These are phyloP conservation scores for Corythaeola cristata DNA, from an alignment of 2,113 vertebrate species.

Conservation along the genomic window DNA sequence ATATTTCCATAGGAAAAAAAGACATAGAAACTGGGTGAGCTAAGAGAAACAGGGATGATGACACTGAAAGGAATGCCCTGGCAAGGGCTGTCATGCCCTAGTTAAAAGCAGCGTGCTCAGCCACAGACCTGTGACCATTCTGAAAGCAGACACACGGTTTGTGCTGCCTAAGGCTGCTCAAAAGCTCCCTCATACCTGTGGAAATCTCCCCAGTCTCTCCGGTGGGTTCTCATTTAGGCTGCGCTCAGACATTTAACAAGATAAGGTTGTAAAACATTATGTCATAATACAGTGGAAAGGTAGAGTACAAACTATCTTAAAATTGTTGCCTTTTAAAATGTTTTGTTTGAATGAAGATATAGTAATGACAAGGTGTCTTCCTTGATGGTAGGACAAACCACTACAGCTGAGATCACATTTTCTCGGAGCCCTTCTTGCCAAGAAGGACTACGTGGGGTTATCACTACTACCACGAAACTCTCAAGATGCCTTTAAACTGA, in stretches of 20 bases:
- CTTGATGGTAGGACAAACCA: background rate
- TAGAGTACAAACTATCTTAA: background rate
- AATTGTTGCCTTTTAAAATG: background rate
- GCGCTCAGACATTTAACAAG: background rate
- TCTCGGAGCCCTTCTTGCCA: background rate
- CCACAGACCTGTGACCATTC: background rate
- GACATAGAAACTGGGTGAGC: background rate
- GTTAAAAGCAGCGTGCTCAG: background rate
- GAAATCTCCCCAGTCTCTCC: background rate
- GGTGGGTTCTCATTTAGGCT: background rate
- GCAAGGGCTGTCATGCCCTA: background rate
- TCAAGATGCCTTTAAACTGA: background rate
- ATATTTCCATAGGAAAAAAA: background rate
- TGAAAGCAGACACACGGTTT: accelerated
- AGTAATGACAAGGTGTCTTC: background rate
- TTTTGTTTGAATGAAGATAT: background rate
- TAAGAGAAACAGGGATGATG: background rate
- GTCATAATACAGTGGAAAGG: background rate
- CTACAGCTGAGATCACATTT: background rate
- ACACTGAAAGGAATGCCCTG: background rate
- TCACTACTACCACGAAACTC: background rate
- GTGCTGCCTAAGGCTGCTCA: background rate
- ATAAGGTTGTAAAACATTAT: background rate
- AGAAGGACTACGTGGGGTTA: background rate
- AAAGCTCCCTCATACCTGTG: background rate